Conservation (phyloP, 53 echinoderm and acorn worm species). For the Holothuria leucospilota region DNA sequence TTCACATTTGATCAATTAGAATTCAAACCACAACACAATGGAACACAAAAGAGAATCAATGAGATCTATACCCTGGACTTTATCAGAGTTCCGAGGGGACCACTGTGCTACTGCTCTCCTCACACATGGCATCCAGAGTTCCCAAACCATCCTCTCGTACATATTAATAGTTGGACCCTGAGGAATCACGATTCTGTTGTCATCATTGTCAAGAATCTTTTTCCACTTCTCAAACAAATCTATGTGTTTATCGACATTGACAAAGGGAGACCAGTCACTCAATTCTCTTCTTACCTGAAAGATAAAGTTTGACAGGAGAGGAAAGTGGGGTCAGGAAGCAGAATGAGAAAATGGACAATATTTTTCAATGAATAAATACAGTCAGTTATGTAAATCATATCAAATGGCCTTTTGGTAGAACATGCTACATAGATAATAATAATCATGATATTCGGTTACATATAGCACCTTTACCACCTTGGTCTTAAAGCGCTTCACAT, state of each 20-base stretch:
- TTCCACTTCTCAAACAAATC: slow-evolving; percentile 91
- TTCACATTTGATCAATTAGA: too few relatives aligned
- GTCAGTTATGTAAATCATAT: too few relatives aligned
- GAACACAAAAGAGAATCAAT: too few relatives aligned
- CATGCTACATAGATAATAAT: too few relatives aligned
- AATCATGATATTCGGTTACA: too few relatives aligned
- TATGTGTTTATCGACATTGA: slow-evolving; percentile 55
- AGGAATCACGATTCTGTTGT: slow-evolving; percentile 65
- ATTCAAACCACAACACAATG: too few relatives aligned
- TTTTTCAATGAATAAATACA: too few relatives aligned
- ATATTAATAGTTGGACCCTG: slow-evolving; percentile 79
- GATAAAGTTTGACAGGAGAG: neutral
- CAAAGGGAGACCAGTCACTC: slow-evolving; percentile 71
- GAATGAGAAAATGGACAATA: too few relatives aligned
- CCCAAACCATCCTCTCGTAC: slow-evolving; percentile 95
- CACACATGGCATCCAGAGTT: slow-evolving; percentile 88
- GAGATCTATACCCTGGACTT: slow-evolving; percentile 71
- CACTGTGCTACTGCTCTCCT: slow-evolving; percentile 75
- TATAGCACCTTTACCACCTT: too few relatives aligned
- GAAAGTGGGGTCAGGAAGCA: too few relatives aligned
- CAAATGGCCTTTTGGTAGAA: too few relatives aligned
- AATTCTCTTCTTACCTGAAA: slow-evolving; percentile 76
- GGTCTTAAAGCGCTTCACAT: too few relatives aligned
- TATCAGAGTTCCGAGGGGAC: slow-evolving; percentile 80
- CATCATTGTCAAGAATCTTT: slow-evolving; percentile 74